Percentiles rank a stretch among this genome's conserved stretches.
Evolutionary conservation across 2,113 vertebrate species (phyloP).

Genomic region (Tamias sibiricus): DNA sequence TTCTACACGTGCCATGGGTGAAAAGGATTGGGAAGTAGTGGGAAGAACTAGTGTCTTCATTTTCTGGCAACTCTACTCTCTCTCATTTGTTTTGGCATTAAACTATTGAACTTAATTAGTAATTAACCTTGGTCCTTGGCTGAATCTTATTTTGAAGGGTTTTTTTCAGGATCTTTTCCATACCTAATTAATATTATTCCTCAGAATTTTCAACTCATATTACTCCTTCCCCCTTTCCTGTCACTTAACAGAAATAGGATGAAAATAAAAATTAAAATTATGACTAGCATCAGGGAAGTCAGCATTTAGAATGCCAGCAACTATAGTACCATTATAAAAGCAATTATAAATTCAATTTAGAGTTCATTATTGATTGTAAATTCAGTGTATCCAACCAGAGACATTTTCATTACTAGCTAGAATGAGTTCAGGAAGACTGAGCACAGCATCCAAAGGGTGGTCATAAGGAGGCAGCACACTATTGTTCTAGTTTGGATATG

Average conservation of each 20-base stretch:
- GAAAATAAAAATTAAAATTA: slow-evolving; percentile 62
- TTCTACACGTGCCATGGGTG: neutral
- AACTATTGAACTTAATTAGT: slow-evolving; percentile 61
- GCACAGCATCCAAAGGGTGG: neutral
- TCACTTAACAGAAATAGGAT: slow-evolving; percentile 43
- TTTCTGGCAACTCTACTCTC: slow-evolving; percentile 15
- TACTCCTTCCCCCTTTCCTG: neutral
- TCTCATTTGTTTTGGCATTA: slow-evolving; percentile 45
- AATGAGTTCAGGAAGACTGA: slow-evolving; percentile 41
- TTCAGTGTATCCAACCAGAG: slow-evolving; percentile 59
- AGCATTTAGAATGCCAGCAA: slow-evolving; percentile 33
- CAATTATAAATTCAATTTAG: slow-evolving; percentile 75
- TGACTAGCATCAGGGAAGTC: slow-evolving; percentile 23
- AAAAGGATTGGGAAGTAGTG: neutral
- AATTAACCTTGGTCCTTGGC: slow-evolving; percentile 44
- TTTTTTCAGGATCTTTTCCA: slow-evolving; percentile 37
- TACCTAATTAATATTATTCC: slow-evolving; percentile 51
- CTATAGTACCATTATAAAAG: slow-evolving; percentile 52
- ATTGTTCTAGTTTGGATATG: neutral
- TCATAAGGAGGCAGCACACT: neutral
- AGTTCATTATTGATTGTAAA: slow-evolving; percentile 65
- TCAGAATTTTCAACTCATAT: slow-evolving; percentile 48
- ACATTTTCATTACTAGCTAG: slow-evolving; percentile 53
- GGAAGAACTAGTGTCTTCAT: neutral
- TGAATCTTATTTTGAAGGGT: slow-evolving; percentile 24